Evolutionary conservation across 2,797 vertebrate genomes (phyloP).

Genomic region (Ateles fusciceps): DNA sequence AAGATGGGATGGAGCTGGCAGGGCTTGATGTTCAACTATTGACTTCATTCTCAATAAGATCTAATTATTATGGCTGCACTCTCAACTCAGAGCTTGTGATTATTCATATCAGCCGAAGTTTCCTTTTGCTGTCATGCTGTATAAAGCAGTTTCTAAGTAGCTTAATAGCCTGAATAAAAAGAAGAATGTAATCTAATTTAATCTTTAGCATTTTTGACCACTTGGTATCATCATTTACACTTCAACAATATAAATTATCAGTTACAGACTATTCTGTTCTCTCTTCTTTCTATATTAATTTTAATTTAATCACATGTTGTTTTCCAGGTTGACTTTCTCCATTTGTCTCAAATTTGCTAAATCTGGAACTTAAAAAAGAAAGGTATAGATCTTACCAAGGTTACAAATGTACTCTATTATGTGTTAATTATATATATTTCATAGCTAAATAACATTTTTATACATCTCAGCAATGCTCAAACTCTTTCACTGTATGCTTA

Average conservation of each 20-base stretch:
- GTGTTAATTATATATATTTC: background rate
- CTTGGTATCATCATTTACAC: background rate
- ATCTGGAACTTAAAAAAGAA: background rate
- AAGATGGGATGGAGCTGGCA: background rate
- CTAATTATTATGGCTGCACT: background rate
- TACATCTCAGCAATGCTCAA: background rate
- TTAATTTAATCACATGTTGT: background rate
- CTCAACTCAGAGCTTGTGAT: constrained; percentile 35
- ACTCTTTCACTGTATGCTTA: background rate
- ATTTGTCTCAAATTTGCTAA: background rate
- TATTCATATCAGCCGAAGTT: background rate
- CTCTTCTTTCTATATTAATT: background rate
- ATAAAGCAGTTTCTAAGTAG: constrained; percentile 34
- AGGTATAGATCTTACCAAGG: background rate
- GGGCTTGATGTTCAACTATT: background rate
- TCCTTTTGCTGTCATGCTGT: background rate
- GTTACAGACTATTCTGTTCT: background rate
- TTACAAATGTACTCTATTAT: background rate
- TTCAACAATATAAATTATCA: background rate
- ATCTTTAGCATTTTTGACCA: constrained; percentile 5
- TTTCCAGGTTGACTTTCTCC: background rate
- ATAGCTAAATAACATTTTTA: background rate
- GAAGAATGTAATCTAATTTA: background rate
- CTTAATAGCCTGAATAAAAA: background rate
- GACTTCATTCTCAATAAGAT: background rate